Evolutionary conservation across 2,888 invertebrate species (phyloP), one percentile per base, ranked within the genome.

Genomic region (Scrobipalpa atriplicella): DNA sequence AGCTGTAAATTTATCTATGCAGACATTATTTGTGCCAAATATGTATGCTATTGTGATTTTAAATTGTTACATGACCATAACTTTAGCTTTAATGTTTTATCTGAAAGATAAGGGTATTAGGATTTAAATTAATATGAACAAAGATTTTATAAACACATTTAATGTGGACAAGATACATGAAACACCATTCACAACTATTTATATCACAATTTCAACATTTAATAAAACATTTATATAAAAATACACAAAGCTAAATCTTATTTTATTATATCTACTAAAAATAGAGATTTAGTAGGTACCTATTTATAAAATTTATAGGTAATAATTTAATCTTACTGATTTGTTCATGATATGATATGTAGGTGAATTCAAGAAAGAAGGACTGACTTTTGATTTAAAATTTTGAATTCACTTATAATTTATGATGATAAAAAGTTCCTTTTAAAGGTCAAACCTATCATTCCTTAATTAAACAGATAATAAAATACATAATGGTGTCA

Each of bases 1-100:
- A 10, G 78, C 94, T 2, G 93, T 98, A 6, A 99, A 99, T 89
- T 90, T 97, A 79, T 85, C 90, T 11, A 85, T 96, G 13, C 90
- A 93, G 70, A 97, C 98, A 3, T 84, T 94, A 64, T 82, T 93
- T 2, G 83, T 94, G 3, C 80, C 84, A 29, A 75, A 77, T 18
- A 13, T 70, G 13, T 71, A 75, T 41, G 92, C 94, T 76, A 82
- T 95, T 72, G 2, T 92, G 0, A 93, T 96, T 76, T 81, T 96
- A 69, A 87, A 90, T 70, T 52, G 85, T 13, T 95, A 96, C 76
- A 94, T 95, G 94, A 77, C 94, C 18, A 69, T 79, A 64, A 73
- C 82, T 62, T 71, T 85, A 52, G 47, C 65, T 36, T 18, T 86
- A 60, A 85, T 85, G 69, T 75, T 86, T 63, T 76, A 82, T 71